Conservation (phyloP, 2,888 invertebrate species). For the Blomia tropicalis region DNA sequence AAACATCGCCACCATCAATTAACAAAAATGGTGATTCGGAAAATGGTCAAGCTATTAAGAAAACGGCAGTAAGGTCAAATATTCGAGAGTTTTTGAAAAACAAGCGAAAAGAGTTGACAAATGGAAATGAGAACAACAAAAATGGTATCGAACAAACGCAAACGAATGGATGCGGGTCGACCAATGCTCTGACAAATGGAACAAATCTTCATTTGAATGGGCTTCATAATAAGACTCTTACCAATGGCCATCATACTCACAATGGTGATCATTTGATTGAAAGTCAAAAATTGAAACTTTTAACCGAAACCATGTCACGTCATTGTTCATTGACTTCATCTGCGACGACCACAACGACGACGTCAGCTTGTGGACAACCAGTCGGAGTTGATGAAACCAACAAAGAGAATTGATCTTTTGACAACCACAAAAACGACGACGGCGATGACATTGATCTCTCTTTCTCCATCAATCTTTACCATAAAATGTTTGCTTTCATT, state of each 20-base stretch:
- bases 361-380: too few relatives aligned
- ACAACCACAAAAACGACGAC: too few relatives aligned
- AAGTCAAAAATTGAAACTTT: not conserved
- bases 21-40: not conserved
- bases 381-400: not conserved
- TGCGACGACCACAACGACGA: too few relatives aligned
- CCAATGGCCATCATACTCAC: not conserved
- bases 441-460: too few relatives aligned
- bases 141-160: not conserved
- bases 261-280: not conserved
- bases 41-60: not conserved
- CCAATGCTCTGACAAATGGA: not conserved
- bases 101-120: slow-evolving; percentile 4
- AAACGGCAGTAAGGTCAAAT: not conserved
- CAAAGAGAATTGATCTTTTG: not conserved
- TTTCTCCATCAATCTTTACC: too few relatives aligned
- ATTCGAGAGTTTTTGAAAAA: slow-evolving; percentile 4
- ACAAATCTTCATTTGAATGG: not conserved
- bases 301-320: not conserved
- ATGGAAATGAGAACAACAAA: not conserved
- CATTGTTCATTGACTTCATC: not conserved
- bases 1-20: not conserved
- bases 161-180: not conserved
- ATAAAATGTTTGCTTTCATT: too few relatives aligned
- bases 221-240: not conserved